Conservation (phyloP, 2,797 vertebrate species). For the Anguilla anguilla region DNA sequence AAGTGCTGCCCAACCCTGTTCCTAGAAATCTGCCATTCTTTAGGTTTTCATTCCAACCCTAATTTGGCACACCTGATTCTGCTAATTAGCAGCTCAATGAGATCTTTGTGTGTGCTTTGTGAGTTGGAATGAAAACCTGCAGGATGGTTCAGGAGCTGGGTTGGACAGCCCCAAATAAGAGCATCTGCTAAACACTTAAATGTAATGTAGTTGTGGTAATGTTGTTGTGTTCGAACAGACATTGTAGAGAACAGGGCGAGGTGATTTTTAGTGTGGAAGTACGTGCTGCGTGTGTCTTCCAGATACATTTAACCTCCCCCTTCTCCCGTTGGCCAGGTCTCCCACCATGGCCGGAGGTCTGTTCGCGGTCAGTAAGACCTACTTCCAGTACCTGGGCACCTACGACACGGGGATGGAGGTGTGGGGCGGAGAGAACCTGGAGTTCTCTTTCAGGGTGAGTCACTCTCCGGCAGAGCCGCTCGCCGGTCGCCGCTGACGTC, state of each 20-base stretch:
- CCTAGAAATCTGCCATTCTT: too few relatives aligned
- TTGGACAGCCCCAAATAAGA: too few relatives aligned
- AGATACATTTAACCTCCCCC: neutral
- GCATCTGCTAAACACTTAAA: too few relatives aligned
- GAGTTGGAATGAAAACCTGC: too few relatives aligned
- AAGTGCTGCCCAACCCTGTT: too few relatives aligned
- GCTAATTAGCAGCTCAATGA: too few relatives aligned
- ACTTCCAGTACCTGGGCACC: slow-evolving; percentile 94
- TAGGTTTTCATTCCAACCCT: too few relatives aligned
- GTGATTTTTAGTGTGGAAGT: neutral
- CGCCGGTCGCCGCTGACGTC: slow-evolving; percentile 3
- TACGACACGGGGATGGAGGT: slow-evolving; percentile 99
- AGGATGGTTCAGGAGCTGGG: too few relatives aligned
- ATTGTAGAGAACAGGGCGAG: neutral
- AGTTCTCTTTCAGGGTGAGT: slow-evolving; percentile 96
- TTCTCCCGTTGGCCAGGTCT: slow-evolving; percentile 73
- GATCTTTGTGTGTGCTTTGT: too few relatives aligned
- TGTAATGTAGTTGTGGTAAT: too few relatives aligned
- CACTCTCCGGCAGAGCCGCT: neutral
- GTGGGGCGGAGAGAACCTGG: slow-evolving; percentile 98
- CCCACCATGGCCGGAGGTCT: slow-evolving; percentile 98
- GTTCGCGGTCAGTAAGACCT: slow-evolving; percentile 89
- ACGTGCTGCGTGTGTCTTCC: neutral
- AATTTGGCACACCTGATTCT: too few relatives aligned
- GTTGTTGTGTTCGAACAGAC: neutral